Base-by-base conservation (phyloP, 1,140 invertebrate species). In the Brachionus rubens region DNA sequence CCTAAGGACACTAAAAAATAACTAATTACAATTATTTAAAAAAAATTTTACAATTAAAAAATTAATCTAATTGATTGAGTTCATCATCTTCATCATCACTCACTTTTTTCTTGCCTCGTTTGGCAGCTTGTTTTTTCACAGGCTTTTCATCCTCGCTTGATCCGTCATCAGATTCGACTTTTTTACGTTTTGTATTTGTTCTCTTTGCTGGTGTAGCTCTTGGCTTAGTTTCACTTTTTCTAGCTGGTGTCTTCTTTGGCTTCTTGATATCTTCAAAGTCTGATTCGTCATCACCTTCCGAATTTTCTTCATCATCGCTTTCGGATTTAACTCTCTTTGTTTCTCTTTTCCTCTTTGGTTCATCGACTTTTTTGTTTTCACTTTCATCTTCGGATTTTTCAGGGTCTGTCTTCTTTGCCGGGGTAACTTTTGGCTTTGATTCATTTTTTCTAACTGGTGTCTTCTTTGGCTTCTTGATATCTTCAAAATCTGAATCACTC, bases 21-120 rank as follows among this genome's bases (percentile, higher is more conserved):
- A 30, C 6, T 33, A 4, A 3, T n/a, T 33, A 59, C 12, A 59
- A 33, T 33, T 33, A 33, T 59, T 3, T 59, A 12, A 36, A 65
- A 65, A 43, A 46, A 24, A 26, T 54, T 1, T 65, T n/a, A n/a
- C n/a, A n/a, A n/a, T n/a, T n/a, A n/a, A n/a, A n/a, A n/a, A n/a
- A n/a, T 65, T 24, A 65, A 43, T 65, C 59, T 24, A 65, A 65
- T 43, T 65, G 14, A 28, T 65, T 65, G 4, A 65, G 24, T 43
- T 65, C 59, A 65, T 65, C 59, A 7, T 46, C 43, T 46, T 46
- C 43, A 2, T 65, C 59, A 65, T 24, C 36, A 36, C n/a, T 33
- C 4, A 16, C 36, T 36, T 26, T n/a, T 59, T 21, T 33, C n/a
- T 36, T 59, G n/a, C n/a, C 9, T 59, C 12, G 33, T 21, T 59